Conservation (phyloP, 1,140 invertebrate genomes). For the Drosophila mauritiana region DNA sequence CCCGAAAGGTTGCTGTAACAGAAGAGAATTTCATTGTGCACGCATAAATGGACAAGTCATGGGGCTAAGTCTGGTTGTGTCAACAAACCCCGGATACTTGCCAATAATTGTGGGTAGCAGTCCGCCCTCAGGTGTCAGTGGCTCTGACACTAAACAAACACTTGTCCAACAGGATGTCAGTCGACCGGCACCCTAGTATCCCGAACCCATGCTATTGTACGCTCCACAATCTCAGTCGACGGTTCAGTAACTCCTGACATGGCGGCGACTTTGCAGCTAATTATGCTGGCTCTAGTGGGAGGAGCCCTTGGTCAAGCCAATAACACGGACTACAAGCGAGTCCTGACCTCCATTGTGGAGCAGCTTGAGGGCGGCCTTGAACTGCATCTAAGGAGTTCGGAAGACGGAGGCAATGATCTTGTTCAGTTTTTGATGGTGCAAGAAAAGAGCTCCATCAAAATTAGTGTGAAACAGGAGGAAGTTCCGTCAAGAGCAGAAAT, state of each 20-base stretch:
- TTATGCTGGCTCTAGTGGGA: conserved; percentile 57
- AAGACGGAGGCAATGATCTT: conserved; percentile 24
- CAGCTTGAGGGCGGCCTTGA: conserved; percentile 41
- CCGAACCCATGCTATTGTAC: conserved; percentile 27
- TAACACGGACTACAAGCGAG: conserved; percentile 2
- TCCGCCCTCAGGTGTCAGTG: conserved; percentile 46
- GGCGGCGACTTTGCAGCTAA: conserved; percentile 49
- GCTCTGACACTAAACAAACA: conserved; percentile 65
- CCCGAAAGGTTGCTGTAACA: not conserved
- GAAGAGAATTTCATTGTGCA: not conserved
- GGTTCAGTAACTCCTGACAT: conserved; percentile 60
- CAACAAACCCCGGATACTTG: conserved; percentile 51
- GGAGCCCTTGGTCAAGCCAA: conserved; percentile 20
- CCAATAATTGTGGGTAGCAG: conserved; percentile 63
- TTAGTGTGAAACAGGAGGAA: not conserved
- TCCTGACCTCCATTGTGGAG: conserved; percentile 33
- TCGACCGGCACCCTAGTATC: conserved; percentile 2
- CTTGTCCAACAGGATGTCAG: conserved; percentile 46
- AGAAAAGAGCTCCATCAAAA: not conserved
- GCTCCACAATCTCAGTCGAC: conserved; percentile 37
- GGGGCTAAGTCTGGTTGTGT: conserved; percentile 15
- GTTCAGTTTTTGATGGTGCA: conserved; percentile 39
- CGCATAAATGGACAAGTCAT: conserved; percentile 26
- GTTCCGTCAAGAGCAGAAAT: not conserved
- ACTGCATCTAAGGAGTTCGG: conserved; percentile 28